These are phyloP conservation scores for Drosophila willistoni DNA, from an alignment of 1,140 invertebrate genomes.

Conservation along the genomic window DNA sequence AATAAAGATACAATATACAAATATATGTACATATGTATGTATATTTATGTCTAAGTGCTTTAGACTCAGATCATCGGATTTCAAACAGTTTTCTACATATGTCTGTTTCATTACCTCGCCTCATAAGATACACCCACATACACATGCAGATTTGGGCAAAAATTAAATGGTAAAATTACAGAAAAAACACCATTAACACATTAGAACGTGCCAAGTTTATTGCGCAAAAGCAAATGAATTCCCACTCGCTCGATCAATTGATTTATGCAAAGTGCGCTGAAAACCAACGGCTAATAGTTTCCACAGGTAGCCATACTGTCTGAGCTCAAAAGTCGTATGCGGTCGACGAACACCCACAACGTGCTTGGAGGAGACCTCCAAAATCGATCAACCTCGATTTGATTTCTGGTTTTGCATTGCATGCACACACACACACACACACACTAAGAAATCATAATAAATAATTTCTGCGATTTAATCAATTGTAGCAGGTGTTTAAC, in stretches of 20 bases:
- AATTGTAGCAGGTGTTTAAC: conserved; percentile 79
- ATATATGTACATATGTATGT: no score
- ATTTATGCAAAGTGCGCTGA: conserved; percentile 55
- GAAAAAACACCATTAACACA: conserved; percentile 56
- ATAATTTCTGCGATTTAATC: conserved; percentile 78
- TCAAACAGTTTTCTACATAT: no score
- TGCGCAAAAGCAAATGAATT: conserved; percentile 45
- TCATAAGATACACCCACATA: no score
- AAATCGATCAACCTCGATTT: conserved; percentile 68
- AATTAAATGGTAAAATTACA: conserved; percentile 20
- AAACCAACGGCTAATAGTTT: conserved; percentile 29
- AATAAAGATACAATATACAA: no score
- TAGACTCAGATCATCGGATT: no score
- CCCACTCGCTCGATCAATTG: conserved; percentile 31
- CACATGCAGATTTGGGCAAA: background rate
- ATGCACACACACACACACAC: background rate
- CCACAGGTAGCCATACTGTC: conserved; percentile 50
- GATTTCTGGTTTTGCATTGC: conserved; percentile 22
- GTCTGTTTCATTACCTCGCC: no score
- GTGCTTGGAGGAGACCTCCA: conserved; percentile 33
- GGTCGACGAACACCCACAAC: conserved; percentile 60
- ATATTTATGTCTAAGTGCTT: no score
- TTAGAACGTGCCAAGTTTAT: conserved; percentile 65
- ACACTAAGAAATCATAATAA: conserved; percentile 58
- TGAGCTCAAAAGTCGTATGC: conserved; percentile 11